phyloP scores from a whole-genome alignment of 2,888 invertebrate species.

The Leucoma salicis region DNA sequence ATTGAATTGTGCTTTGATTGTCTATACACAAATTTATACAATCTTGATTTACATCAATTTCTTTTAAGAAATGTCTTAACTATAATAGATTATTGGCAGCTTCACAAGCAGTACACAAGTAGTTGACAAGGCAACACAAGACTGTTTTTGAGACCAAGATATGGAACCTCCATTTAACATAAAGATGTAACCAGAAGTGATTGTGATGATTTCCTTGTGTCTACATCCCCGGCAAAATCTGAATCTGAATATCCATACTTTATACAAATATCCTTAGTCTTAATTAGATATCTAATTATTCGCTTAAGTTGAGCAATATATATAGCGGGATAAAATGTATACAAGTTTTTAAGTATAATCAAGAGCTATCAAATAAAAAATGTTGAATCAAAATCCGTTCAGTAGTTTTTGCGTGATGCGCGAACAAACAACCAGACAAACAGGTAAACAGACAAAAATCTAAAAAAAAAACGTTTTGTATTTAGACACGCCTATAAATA shows the following conservation, averaged over 20 bases:
- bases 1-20: neutral
- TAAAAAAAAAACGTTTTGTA: too few relatives aligned
- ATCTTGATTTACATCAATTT: neutral
- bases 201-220: constrained; percentile 5
- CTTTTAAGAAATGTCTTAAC: neutral
- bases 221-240: constrained; percentile 9
- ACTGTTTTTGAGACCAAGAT: neutral
- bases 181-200: constrained; percentile 8
- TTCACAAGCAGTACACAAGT: constrained; percentile 1
- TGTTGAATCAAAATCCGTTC: too few relatives aligned
- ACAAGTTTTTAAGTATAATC: too few relatives aligned
- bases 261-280: constrained; percentile 29
- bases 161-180: neutral
- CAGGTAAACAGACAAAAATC: too few relatives aligned
- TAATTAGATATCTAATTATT: constrained; percentile 26
- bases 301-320: constrained; percentile 27
- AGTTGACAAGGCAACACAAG: neutral
- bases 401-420: too few relatives aligned
- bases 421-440: too few relatives aligned
- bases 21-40: neutral
- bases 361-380: too few relatives aligned
- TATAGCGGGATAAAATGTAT: too few relatives aligned
- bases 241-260: constrained; percentile 32
- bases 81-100: constrained; percentile 3
- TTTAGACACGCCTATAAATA: too few relatives aligned